Conservation (phyloP, 2,797 vertebrate genomes). For the Argentina silus region DNA sequence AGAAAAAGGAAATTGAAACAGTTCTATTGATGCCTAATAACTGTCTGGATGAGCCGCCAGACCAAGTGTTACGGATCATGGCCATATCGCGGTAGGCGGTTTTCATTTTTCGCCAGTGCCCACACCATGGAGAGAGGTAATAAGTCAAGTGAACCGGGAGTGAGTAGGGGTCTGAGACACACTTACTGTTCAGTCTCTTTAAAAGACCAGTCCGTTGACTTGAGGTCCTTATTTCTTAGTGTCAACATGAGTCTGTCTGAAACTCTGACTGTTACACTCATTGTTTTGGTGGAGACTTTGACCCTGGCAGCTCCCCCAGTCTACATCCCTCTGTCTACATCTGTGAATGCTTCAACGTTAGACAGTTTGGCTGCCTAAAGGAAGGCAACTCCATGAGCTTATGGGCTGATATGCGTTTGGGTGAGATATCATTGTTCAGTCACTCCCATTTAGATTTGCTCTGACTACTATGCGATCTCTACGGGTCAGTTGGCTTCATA, state of each 20-base stretch:
- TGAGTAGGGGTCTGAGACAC: background rate
- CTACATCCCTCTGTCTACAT: background rate
- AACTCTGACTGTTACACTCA: background rate
- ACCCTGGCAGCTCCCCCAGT: conserved; percentile 9
- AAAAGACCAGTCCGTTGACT: background rate
- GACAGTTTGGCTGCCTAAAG: background rate
- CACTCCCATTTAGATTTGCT: background rate
- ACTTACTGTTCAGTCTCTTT: background rate
- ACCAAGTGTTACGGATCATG: background rate
- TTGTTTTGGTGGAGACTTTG: conserved; percentile 9
- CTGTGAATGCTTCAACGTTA: background rate
- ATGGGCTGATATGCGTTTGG: conserved; percentile 4
- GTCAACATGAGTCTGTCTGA: background rate
- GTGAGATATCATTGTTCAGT: background rate
- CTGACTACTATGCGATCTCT: background rate
- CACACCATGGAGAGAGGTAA: background rate
- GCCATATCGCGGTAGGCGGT: background rate
- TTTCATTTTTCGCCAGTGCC: background rate
- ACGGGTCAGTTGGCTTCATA: background rate
- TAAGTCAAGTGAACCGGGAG: background rate
- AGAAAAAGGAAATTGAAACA: too few species aligned
- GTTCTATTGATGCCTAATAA: too few species aligned
- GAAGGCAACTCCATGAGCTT: background rate
- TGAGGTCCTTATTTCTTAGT: background rate
- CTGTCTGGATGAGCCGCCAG: background rate